Conservation (phyloP, 2,797 vertebrate genomes). For the Trematomus bernacchii region DNA sequence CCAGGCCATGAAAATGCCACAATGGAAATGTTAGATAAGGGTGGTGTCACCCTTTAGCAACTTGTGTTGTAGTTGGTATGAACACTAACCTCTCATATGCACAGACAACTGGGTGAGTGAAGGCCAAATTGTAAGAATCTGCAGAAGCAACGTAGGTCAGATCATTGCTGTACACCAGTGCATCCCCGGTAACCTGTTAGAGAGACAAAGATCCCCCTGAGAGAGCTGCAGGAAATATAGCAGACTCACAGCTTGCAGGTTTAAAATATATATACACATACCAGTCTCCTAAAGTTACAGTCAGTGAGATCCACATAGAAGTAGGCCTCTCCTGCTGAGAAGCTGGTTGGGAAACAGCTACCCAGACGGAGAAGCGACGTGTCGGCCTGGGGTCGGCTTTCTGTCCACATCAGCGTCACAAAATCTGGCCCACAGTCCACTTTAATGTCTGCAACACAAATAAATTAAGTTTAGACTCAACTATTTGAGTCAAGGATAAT, state of each 20-base stretch:
- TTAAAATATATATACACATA: fast-evolving
- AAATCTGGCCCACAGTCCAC: too few species aligned
- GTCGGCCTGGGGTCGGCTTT: conserved; percentile 52
- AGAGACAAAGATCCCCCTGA: too few species aligned
- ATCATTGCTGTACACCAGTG: conserved; percentile 72
- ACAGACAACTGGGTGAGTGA: conserved; percentile 72
- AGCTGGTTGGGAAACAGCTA: conserved; percentile 69
- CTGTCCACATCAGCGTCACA: too few species aligned
- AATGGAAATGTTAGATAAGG: too few species aligned
- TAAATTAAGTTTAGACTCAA: neutral
- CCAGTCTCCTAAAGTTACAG: too few species aligned
- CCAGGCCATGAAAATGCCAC: too few species aligned
- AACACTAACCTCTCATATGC: conserved; percentile 69
- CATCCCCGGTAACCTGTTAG: conserved; percentile 75
- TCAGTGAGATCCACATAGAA: too few species aligned
- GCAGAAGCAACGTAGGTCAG: conserved; percentile 58
- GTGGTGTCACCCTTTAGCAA: neutral
- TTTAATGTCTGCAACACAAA: conserved; percentile 64
- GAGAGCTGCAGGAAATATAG: fast-evolving
- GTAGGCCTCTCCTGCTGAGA: conserved; percentile 54
- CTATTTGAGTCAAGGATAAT: neutral
- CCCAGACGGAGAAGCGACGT: conserved; percentile 72
- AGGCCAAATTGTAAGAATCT: conserved; percentile 32
- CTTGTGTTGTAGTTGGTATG: fast-evolving
- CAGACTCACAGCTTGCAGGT: fast-evolving